These are phyloP conservation scores for Paracentrotus lividus DNA, from an alignment of 53 echinoderm and acorn worm genomes.

Conservation along the genomic window DNA sequence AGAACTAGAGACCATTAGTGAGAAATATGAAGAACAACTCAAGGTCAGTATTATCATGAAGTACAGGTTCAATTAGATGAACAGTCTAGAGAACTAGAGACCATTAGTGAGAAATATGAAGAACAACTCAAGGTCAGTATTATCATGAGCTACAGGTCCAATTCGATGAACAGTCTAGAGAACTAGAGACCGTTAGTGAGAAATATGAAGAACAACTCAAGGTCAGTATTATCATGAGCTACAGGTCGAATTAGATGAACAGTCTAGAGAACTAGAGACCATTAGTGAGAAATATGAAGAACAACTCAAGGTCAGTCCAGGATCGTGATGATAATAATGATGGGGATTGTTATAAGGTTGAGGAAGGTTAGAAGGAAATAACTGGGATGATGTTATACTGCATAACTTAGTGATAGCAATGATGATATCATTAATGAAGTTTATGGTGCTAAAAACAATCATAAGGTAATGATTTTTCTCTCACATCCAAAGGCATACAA, in stretches of 20 bases:
- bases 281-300: conserved; percentile 87
- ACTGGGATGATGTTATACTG: no score
- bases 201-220: conserved; percentile 87
- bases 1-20: no score
- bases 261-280: conserved; percentile 80
- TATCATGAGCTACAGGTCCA: conserved; percentile 83
- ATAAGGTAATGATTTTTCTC: no score
- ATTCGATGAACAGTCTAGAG: conserved; percentile 82
- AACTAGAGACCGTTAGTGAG: conserved; percentile 83
- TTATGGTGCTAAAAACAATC: no score
- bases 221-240: conserved; percentile 75
- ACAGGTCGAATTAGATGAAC: conserved; percentile 83
- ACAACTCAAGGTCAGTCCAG: conserved; percentile 83
- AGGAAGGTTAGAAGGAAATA: no score
- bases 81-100: conserved; percentile 83
- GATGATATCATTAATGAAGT: no score
- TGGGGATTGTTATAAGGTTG: no score
- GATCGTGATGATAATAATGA: no score
- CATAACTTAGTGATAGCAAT: no score
- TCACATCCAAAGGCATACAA: no score
- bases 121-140: conserved; percentile 85
- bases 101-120: conserved; percentile 83
- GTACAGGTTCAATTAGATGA: conserved; percentile 85
- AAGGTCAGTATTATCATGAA: conserved; percentile 80
- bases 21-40: conserved; percentile 86